These are phyloP conservation scores for Pipistrellus nathusii DNA, from an alignment of 2,797 vertebrate species.

Conservation along the genomic window DNA sequence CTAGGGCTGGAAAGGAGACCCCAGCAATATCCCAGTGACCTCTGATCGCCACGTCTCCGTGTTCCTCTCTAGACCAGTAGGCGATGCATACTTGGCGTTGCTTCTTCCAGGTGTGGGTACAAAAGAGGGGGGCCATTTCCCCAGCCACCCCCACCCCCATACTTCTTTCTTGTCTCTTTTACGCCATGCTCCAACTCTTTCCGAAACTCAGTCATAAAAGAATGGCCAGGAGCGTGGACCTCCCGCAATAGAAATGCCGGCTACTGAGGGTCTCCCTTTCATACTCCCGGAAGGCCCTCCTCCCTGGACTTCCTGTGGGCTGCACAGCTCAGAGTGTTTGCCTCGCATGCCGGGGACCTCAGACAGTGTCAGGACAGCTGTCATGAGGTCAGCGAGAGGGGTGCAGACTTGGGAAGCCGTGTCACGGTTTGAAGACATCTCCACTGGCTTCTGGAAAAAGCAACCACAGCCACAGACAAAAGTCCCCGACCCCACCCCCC, in stretches of 20 bases:
- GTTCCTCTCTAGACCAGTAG: not conserved
- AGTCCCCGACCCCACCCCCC: accelerated
- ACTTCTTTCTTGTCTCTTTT: not conserved
- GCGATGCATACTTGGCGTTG: not conserved
- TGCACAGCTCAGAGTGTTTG: conserved; percentile 44
- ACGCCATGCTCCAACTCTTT: not conserved
- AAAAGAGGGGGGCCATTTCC: not conserved
- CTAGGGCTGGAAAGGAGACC: not conserved
- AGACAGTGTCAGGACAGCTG: not conserved
- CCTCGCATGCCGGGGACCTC: conserved; percentile 23
- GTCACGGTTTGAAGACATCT: conserved; percentile 46
- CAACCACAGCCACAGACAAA: not conserved
- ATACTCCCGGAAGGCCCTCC: not conserved
- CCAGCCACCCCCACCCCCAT: not conserved
- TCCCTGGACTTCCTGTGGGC: conserved; percentile 40
- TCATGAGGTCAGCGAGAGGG: conserved; percentile 68
- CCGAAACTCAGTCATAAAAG: conserved; percentile 12
- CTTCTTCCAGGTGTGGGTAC: not conserved
- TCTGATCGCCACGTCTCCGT: not conserved
- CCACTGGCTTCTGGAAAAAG: conserved; percentile 67
- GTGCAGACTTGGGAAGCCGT: conserved; percentile 73
- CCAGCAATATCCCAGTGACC: not conserved
- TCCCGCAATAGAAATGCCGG: not conserved
- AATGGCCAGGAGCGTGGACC: not conserved
- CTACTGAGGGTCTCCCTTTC: not conserved